Conservation (phyloP, 1,140 invertebrate genomes). For the Trypoxylus dichotomus region DNA sequence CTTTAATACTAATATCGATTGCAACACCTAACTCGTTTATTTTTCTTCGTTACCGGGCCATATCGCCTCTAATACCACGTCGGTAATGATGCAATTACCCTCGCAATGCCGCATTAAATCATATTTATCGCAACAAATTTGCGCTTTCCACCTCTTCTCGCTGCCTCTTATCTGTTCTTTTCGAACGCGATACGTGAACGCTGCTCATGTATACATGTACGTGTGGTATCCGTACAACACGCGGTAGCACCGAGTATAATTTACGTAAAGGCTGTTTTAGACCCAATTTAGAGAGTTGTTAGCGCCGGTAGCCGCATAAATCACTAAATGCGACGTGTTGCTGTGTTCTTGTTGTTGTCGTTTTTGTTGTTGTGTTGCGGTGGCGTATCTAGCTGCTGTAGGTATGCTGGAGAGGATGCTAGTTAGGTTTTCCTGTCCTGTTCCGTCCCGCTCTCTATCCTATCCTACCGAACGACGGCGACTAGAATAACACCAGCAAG, state of each 20-base stretch:
- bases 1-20: too few relatives aligned
- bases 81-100: not conserved
- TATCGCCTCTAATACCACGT: too few relatives aligned
- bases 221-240: not conserved
- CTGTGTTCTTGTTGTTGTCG: not conserved
- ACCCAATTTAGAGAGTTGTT: slow-evolving; percentile 6
- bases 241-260: not conserved
- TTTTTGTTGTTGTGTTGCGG: not conserved
- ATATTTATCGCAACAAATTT: not conserved
- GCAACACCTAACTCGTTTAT: too few relatives aligned
- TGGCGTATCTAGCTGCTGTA: not conserved
- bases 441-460: not conserved
- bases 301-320: not conserved
- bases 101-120: not conserved
- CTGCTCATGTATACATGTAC: too few relatives aligned
- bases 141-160: not conserved
- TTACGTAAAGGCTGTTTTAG: not conserved
- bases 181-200: too few relatives aligned
- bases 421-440: not conserved
- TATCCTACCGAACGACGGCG: not conserved
- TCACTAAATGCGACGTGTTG: not conserved
- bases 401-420: not conserved
- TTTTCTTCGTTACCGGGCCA: too few relatives aligned
- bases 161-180: not conserved
- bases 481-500: not conserved